Evolutionary conservation across 2,888 invertebrate species (phyloP).

Genomic region (Leistus spinibarbis): DNA sequence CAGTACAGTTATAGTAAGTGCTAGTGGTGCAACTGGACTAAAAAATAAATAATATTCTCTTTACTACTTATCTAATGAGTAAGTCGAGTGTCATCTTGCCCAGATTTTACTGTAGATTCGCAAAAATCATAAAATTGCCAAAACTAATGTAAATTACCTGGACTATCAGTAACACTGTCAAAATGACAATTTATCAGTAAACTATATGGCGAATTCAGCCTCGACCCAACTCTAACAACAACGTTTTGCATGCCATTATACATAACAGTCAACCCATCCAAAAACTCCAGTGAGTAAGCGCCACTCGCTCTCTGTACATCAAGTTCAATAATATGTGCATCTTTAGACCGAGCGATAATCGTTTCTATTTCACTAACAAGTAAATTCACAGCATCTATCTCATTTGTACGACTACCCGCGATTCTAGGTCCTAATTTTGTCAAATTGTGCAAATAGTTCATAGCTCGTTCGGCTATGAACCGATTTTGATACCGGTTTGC

Average conservation of each 20-base stretch:
- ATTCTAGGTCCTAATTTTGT: constrained; percentile 67
- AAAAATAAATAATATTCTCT: too few species aligned
- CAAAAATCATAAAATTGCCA: background rate
- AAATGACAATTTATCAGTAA: constrained; percentile 79
- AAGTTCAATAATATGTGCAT: constrained; percentile 59
- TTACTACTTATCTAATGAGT: too few species aligned
- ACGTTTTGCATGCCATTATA: constrained; percentile 73
- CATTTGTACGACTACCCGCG: constrained; percentile 72
- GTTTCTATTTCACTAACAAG: constrained; percentile 57
- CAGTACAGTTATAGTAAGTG: too few species aligned
- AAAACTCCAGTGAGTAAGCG: constrained; percentile 70
- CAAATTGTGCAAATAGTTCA: constrained; percentile 67
- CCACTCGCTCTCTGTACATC: constrained; percentile 71
- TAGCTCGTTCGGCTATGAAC: constrained; percentile 70
- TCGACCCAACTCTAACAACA: constrained; percentile 68
- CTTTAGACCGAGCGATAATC: constrained; percentile 57
- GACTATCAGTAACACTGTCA: constrained; percentile 74
- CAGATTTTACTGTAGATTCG: background rate
- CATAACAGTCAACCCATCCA: constrained; percentile 74
- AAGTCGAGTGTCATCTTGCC: background rate
- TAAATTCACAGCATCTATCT: constrained; percentile 63
- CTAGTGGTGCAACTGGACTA: too few species aligned
- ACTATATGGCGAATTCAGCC: constrained; percentile 61
- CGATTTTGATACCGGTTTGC: constrained; percentile 54
- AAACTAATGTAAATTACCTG: constrained; percentile 59